These are phyloP conservation scores for Scelioninae gen. 1 DNA, from an alignment of 2,888 invertebrate species.

Conservation along the genomic window DNA sequence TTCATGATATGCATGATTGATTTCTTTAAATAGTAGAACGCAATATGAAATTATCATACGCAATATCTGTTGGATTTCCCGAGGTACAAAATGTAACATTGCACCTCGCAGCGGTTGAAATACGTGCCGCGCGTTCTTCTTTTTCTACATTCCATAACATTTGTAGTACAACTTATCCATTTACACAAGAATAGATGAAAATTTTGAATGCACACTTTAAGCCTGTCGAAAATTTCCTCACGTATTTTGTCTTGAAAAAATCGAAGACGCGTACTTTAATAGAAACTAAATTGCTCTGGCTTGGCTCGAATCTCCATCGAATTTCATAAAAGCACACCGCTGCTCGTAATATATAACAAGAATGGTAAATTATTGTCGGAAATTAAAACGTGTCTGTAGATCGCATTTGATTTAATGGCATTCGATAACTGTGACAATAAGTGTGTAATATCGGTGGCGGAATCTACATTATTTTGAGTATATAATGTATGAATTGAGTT, in stretches of 20 bases:
- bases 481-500: background rate
- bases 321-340: slow-evolving; percentile 31
- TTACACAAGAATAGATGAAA: slow-evolving; percentile 41
- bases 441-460: slow-evolving; percentile 22
- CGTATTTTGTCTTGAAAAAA: slow-evolving; percentile 39
- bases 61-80: slow-evolving; percentile 44
- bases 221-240: slow-evolving; percentile 39
- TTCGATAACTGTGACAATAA: slow-evolving; percentile 49
- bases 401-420: slow-evolving; percentile 51
- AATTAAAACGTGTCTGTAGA: slow-evolving; percentile 60
- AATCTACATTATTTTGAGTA: slow-evolving; percentile 3
- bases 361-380: slow-evolving; percentile 60
- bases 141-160: slow-evolving; percentile 39
- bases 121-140: slow-evolving; percentile 43
- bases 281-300: slow-evolving; percentile 50
- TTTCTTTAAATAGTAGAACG: background rate
- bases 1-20: background rate
- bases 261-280: slow-evolving; percentile 28
- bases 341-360: slow-evolving; percentile 42
- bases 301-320: slow-evolving; percentile 22
- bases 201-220: slow-evolving; percentile 15
- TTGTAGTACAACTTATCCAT: slow-evolving; percentile 42
- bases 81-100: slow-evolving; percentile 29
- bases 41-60: slow-evolving; percentile 18
- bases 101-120: slow-evolving; percentile 13